These are phyloP conservation scores for Aspidiotus rigidus DNA, from an alignment of 2,888 invertebrate genomes.

Conservation along the genomic window DNA sequence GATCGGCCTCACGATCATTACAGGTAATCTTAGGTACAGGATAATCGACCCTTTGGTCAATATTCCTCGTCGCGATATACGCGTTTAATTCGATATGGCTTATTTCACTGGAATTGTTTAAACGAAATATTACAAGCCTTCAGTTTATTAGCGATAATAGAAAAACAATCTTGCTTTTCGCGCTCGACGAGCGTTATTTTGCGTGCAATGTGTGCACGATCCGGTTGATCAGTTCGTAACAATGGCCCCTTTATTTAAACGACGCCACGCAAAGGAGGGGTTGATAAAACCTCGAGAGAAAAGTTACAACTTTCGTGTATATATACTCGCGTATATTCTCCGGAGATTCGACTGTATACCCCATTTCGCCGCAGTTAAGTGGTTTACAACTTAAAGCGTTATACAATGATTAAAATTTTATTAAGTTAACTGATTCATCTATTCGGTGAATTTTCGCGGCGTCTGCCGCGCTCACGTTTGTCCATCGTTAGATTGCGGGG, in stretches of 20 bases:
- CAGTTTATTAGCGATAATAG: slow-evolving; percentile 24
- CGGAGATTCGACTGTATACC: slow-evolving; percentile 29
- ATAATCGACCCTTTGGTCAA: too few species aligned
- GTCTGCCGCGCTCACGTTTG: slow-evolving; percentile 9
- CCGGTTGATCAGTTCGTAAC: slow-evolving; percentile 30
- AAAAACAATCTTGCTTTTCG: slow-evolving; percentile 23
- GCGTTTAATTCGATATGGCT: too few species aligned
- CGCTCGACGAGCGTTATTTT: slow-evolving; percentile 1
- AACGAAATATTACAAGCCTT: background rate
- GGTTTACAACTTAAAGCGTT: slow-evolving; percentile 34
- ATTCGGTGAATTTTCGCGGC: slow-evolving; percentile 27
- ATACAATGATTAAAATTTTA: slow-evolving; percentile 34
- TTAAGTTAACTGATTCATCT: slow-evolving; percentile 34
- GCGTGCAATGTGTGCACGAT: background rate
- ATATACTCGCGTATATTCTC: slow-evolving; percentile 17
- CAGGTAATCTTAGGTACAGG: too few species aligned
- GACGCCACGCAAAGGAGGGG: slow-evolving; percentile 9
- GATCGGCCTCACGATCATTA: too few species aligned
- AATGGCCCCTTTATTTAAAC: slow-evolving; percentile 30
- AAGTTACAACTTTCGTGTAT: slow-evolving; percentile 29
- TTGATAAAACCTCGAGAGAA: slow-evolving; percentile 32
- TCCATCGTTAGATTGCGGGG: slow-evolving; percentile 15
- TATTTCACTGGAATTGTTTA: too few species aligned
- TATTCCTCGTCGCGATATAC: too few species aligned
- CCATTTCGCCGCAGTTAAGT: slow-evolving; percentile 33